phyloP scores from a whole-genome alignment of 2,888 invertebrate species.

The Pogonocherus hispidulus region DNA sequence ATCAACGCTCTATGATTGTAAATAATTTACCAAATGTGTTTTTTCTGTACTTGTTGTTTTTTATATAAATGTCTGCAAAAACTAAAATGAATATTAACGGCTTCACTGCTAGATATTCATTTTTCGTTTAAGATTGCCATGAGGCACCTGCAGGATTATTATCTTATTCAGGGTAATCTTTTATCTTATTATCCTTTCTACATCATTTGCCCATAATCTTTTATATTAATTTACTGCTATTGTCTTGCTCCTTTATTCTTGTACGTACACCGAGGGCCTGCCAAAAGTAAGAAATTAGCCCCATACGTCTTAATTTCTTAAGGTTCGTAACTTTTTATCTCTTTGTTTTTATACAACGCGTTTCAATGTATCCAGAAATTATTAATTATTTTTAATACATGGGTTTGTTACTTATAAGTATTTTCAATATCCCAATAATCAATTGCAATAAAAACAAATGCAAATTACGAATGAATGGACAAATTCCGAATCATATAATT shows the following conservation, averaged over 20 bases:
- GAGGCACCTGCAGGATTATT: neutral
- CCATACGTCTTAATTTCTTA: neutral
- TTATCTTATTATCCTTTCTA: constrained; percentile 1
- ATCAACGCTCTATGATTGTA: no score
- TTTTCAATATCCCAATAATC: no score
- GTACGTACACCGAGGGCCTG: neutral
- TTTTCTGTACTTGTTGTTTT: no score
- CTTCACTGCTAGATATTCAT: neutral
- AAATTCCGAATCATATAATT: no score
- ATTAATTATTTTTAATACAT: no score
- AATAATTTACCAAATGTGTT: no score
- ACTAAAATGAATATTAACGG: neutral
- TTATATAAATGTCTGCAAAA: no score
- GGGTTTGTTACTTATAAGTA: no score
- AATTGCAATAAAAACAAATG: no score
- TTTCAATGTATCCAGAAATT: neutral
- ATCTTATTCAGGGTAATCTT: neutral
- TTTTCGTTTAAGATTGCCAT: neutral
- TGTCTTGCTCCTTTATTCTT: constrained; percentile 1
- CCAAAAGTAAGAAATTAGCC: constrained; percentile 4
- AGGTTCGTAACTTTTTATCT: neutral
- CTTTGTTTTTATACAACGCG: neutral
- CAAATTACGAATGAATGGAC: no score
- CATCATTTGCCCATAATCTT: constrained; percentile 4
- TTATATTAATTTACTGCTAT: constrained; percentile 6